phyloP scores from a whole-genome alignment of 2,113 vertebrate species.

The Oreotragus oreotragus region DNA sequence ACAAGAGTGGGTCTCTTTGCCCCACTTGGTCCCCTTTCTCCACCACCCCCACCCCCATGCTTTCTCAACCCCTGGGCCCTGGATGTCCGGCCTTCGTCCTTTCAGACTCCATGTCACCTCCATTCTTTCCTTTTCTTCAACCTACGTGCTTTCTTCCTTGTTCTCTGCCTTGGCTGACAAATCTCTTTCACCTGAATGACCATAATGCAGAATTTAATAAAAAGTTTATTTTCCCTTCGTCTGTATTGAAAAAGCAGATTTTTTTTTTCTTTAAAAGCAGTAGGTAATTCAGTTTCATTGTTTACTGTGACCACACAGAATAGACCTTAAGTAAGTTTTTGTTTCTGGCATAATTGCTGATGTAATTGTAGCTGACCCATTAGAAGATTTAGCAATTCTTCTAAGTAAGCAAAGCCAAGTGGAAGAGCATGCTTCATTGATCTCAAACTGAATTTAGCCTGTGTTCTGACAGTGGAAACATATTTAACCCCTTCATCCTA shows the following conservation, averaged over 20 bases:
- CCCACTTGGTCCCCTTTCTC: accelerated
- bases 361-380: neutral
- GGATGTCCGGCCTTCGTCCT: neutral
- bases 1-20: too few species aligned
- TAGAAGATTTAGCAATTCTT: neutral
- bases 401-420: neutral
- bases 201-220: neutral
- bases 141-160: neutral
- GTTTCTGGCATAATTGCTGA: neutral
- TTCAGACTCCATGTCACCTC: neutral
- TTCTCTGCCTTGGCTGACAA: neutral
- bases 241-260: neutral
- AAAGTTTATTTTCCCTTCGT: neutral
- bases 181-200: neutral
- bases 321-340: neutral
- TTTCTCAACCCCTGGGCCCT: neutral
- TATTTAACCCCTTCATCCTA: neutral
- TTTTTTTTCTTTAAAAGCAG: neutral
- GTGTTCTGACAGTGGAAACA: neutral
- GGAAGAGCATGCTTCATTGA: neutral
- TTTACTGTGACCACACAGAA: neutral
- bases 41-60: accelerated
- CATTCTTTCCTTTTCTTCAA: neutral
- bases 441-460: neutral
- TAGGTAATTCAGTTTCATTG: neutral